These are phyloP conservation scores for Petrocephalus zakoni DNA, from an alignment of 2,113 vertebrate genomes.

Conservation along the genomic window DNA sequence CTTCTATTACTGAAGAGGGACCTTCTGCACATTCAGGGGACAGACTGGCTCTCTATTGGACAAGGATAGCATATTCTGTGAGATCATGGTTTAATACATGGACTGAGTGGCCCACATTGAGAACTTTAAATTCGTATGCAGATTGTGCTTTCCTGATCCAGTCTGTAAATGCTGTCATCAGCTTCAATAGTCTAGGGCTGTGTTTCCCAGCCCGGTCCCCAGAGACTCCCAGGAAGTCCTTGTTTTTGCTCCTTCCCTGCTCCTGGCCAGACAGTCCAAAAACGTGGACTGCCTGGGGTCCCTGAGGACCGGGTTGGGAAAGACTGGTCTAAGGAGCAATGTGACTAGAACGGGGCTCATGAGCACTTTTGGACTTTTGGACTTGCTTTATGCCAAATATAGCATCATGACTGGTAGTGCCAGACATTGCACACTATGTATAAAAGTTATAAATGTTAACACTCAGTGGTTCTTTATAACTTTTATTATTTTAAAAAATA, in stretches of 20 bases:
- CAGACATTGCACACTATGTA: not conserved
- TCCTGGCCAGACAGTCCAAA: not conserved
- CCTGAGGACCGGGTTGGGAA: not conserved
- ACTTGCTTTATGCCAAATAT: not conserved
- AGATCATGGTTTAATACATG: not conserved
- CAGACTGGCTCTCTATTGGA: not conserved
- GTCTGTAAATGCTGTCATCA: not conserved
- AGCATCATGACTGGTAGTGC: not conserved
- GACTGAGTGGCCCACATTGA: not conserved
- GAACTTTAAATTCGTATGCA: not conserved
- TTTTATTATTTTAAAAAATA: not conserved
- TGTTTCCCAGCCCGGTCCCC: not conserved
- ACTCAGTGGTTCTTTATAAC: not conserved
- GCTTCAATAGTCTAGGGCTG: not conserved
- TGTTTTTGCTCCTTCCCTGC: not conserved
- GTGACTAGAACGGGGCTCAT: not conserved
- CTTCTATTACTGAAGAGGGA: conserved; percentile 75
- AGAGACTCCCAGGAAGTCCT: not conserved
- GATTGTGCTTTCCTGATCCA: not conserved
- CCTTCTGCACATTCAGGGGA: not conserved
- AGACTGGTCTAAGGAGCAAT: not conserved
- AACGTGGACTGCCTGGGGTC: not conserved
- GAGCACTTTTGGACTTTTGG: not conserved
- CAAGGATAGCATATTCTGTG: not conserved
- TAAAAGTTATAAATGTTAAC: not conserved